Evolutionary conservation across 2,113 vertebrate species (phyloP).

Genomic region (Scophthalmus maximus): DNA sequence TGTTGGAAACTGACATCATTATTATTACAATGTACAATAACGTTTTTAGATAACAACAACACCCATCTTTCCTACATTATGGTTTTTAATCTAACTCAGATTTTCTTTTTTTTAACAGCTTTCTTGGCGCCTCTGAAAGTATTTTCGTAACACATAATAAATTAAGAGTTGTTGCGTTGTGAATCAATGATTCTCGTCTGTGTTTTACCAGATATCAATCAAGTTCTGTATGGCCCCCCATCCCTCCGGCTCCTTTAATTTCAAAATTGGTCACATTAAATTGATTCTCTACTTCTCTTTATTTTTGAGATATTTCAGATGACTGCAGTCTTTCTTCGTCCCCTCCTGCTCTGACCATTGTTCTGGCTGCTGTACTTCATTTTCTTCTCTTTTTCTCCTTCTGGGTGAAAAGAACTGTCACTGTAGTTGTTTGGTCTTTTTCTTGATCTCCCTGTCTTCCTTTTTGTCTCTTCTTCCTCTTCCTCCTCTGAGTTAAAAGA

Average conservation of each 20-base stretch:
- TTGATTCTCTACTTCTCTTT: background rate
- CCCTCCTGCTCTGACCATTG: background rate
- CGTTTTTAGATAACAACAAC: too few relatives aligned
- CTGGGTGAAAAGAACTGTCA: slow-evolving; percentile 41
- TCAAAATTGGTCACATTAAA: background rate
- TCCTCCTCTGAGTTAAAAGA: slow-evolving; percentile 10
- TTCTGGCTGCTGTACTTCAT: slow-evolving; percentile 12
- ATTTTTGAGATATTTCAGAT: slow-evolving; percentile 2
- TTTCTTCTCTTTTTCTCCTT: slow-evolving; percentile 14
- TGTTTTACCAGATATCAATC: background rate
- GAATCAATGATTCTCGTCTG: background rate
- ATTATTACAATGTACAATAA: too few relatives aligned
- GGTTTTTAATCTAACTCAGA: too few relatives aligned
- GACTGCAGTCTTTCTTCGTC: background rate
- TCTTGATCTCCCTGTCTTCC: slow-evolving; percentile 1
- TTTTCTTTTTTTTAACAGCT: background rate
- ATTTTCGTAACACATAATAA: background rate
- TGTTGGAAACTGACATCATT: too few relatives aligned
- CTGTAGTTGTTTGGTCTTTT: slow-evolving; percentile 16
- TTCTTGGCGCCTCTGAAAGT: background rate
- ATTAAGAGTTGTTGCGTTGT: background rate
- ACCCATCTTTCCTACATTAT: too few relatives aligned
- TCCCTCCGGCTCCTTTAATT: background rate
- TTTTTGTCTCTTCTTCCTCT: background rate
- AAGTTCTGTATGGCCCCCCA: background rate